These are phyloP conservation scores for Marasmarcha lunaedactyla DNA, from an alignment of 2,888 invertebrate species.

Conservation along the genomic window DNA sequence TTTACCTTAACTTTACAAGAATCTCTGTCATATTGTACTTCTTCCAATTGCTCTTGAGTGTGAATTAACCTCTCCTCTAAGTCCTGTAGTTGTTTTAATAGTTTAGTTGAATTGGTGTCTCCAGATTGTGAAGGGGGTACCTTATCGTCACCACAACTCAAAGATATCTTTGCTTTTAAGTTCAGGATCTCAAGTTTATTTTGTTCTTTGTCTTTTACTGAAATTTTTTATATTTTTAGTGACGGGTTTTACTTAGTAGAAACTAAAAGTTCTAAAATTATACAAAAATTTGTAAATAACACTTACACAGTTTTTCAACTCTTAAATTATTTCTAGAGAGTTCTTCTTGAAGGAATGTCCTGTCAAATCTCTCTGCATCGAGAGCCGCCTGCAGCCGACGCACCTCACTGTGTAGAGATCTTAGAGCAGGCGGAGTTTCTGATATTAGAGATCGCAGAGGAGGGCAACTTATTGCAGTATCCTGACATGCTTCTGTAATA, in stretches of 20 bases:
- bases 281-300: background rate
- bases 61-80: slow-evolving; percentile 62
- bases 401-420: slow-evolving; percentile 56
- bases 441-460: slow-evolving; percentile 21
- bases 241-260: slow-evolving; percentile 6
- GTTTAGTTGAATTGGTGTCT: slow-evolving; percentile 25
- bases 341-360: slow-evolving; percentile 72
- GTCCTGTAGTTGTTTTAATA: slow-evolving; percentile 57
- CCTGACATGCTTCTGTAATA: slow-evolving; percentile 44
- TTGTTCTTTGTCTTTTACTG: slow-evolving; percentile 53
- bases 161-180: slow-evolving; percentile 45
- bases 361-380: slow-evolving; percentile 73
- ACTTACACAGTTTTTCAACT: slow-evolving; percentile 64
- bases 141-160: slow-evolving; percentile 37
- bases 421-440: slow-evolving; percentile 49
- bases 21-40: slow-evolving; percentile 63
- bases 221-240: slow-evolving; percentile 18
- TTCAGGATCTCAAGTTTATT: slow-evolving; percentile 45
- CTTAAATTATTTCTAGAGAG: slow-evolving; percentile 61
- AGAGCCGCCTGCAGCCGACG: slow-evolving; percentile 67
- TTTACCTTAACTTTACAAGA: slow-evolving; percentile 52
- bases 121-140: slow-evolving; percentile 21
- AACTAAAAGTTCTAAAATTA: slow-evolving; percentile 12
- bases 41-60: slow-evolving; percentile 61
- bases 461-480: slow-evolving; percentile 20